Conservation (phyloP, 23 tunicate genomes). For the Ascidia mentula region DNA sequence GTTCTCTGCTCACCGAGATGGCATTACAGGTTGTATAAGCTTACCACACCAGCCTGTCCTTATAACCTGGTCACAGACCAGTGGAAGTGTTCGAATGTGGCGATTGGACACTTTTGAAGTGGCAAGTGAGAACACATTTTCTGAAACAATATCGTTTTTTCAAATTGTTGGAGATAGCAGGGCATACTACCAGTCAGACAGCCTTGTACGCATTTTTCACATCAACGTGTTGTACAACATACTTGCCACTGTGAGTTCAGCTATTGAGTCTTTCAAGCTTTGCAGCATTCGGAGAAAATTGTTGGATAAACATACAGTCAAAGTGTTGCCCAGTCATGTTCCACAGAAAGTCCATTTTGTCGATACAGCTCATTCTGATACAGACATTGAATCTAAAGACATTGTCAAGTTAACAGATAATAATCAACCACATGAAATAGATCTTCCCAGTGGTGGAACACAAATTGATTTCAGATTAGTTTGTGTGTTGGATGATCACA, state of each 20-base stretch:
- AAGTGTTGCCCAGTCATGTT: neutral
- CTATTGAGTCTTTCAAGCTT: constrained; percentile 27
- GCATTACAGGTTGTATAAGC: constrained; percentile 49
- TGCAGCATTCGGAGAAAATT: constrained; percentile 26
- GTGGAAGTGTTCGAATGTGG: constrained; percentile 72
- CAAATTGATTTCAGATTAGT: constrained; percentile 24
- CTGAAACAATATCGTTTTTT: constrained; percentile 35
- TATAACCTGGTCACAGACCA: constrained; percentile 64
- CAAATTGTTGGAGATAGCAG: constrained; percentile 30
- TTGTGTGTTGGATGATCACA: constrained; percentile 50
- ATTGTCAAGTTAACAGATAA: neutral
- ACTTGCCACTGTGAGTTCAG: constrained; percentile 35
- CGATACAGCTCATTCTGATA: neutral
- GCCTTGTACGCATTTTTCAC: constrained; percentile 47
- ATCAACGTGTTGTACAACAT: constrained; percentile 49
- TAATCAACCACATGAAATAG: neutral
- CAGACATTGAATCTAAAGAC: neutral
- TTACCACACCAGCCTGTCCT: constrained; percentile 55
- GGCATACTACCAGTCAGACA: constrained; percentile 41
- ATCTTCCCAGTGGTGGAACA: neutral
- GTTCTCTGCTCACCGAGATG: constrained; percentile 76
- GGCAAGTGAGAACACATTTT: constrained; percentile 40
- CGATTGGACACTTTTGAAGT: constrained; percentile 69
- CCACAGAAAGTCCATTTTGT: neutral
- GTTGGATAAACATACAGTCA: neutral